Conservation (phyloP, 2,113 vertebrate species). For the Apodemus sylvaticus region DNA sequence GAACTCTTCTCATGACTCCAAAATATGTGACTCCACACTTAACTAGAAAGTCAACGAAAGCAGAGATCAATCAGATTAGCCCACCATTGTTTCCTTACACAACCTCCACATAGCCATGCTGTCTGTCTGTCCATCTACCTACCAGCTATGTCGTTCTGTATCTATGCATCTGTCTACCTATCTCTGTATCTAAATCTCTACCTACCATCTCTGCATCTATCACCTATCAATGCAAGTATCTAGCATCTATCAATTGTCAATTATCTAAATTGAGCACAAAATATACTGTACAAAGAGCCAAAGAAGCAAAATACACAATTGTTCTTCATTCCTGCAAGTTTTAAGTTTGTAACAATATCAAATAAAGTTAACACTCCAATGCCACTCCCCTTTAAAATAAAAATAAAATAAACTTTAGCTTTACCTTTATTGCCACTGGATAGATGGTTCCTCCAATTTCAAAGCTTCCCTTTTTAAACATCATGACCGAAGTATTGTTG, state of each 20-base stretch:
- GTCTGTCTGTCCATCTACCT: neutral
- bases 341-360: neutral
- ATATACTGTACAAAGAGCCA: neutral
- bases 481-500: conserved; percentile 99
- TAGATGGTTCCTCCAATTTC: conserved; percentile 96
- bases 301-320: neutral
- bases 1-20: neutral
- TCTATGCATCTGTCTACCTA: neutral
- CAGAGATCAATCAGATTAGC: neutral
- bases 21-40: neutral
- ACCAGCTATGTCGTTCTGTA: neutral
- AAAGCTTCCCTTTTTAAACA: conserved; percentile 99
- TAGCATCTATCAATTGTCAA: neutral
- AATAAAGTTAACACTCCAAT: neutral
- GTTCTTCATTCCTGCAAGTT: neutral
- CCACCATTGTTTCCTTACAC: neutral
- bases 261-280: neutral
- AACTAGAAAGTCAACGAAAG: neutral
- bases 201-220: neutral
- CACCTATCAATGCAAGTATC: neutral
- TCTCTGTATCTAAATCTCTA: neutral
- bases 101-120: too few relatives aligned
- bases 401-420: neutral
- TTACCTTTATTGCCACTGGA: conserved; percentile 98
- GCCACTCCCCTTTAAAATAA: neutral